Percentiles rank a stretch among this genome's conserved stretches.
Conservation (phyloP, 1,140 invertebrate species). For the Drosophila paulistorum region DNA sequence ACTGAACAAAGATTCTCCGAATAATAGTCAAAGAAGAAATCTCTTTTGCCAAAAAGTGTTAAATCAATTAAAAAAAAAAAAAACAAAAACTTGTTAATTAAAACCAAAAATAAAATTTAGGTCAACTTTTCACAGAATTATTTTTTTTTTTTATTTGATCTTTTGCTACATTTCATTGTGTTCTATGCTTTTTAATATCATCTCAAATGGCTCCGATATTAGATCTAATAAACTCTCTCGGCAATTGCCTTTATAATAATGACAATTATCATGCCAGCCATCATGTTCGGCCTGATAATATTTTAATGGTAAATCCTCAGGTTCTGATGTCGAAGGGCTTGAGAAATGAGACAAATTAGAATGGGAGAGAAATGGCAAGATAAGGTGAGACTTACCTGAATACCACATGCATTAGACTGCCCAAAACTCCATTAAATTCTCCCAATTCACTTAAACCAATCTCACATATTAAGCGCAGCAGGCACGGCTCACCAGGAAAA, state of each 20-base stretch:
- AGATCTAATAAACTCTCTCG: constrained; percentile 62
- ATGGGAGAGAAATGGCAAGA: no score
- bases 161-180: constrained; percentile 53
- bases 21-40: constrained; percentile 16
- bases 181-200: constrained; percentile 47
- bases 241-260: constrained; percentile 78
- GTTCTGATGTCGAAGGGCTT: constrained; percentile 85
- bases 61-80: constrained; percentile 44
- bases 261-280: constrained; percentile 75
- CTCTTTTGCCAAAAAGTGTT: constrained; percentile 28
- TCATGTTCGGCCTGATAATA: constrained; percentile 85
- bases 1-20: constrained; percentile 16
- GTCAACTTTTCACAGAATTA: constrained; percentile 25
- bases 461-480: constrained; percentile 76
- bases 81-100: constrained; percentile 62
- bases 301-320: constrained; percentile 84
- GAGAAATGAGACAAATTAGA: background rate
- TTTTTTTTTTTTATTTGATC: constrained; percentile 8
- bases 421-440: constrained; percentile 73
- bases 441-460: constrained; percentile 57
- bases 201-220: constrained; percentile 67
- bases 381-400: constrained; percentile 45
- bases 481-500: constrained; percentile 65
- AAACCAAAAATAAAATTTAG: constrained; percentile 26
- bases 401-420: constrained; percentile 70